Percentiles rank a stretch among this genome's conserved stretches.
Conservation (phyloP, 2,797 vertebrate genomes). For the Malurus leucopterus region DNA sequence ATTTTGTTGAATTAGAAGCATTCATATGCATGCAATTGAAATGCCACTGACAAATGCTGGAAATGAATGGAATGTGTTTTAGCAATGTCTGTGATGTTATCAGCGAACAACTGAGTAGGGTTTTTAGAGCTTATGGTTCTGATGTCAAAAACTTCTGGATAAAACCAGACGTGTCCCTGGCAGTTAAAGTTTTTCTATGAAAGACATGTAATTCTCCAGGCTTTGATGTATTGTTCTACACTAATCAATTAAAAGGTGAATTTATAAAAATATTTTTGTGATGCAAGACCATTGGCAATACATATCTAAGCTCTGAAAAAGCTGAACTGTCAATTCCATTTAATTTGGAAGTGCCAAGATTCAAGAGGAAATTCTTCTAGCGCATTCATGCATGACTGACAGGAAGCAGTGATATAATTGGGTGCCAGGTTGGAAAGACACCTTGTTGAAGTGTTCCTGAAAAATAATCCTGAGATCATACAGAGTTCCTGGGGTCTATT, state of each 20-base stretch:
- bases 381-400: not conserved
- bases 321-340: not conserved
- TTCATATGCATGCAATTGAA: not conserved
- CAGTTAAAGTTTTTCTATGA: not conserved
- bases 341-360: not conserved
- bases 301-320: not conserved
- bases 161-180: not conserved
- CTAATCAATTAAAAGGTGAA: not conserved
- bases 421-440: not conserved
- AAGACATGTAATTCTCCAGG: not conserved
- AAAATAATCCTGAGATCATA: not conserved
- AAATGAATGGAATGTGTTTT: not conserved
- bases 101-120: not conserved
- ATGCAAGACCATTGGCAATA: not conserved
- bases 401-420: not conserved
- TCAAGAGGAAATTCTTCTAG: not conserved
- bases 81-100: not conserved
- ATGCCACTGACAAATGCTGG: not conserved
- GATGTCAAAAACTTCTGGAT: not conserved
- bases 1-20: not conserved
- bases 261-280: not conserved
- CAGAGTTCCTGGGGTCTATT: not conserved
- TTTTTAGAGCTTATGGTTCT: not conserved
- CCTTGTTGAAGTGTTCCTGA: not conserved
- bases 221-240: not conserved